Base-by-base conservation (phyloP, 2,888 invertebrate species). In the Molorchus minor region DNA sequence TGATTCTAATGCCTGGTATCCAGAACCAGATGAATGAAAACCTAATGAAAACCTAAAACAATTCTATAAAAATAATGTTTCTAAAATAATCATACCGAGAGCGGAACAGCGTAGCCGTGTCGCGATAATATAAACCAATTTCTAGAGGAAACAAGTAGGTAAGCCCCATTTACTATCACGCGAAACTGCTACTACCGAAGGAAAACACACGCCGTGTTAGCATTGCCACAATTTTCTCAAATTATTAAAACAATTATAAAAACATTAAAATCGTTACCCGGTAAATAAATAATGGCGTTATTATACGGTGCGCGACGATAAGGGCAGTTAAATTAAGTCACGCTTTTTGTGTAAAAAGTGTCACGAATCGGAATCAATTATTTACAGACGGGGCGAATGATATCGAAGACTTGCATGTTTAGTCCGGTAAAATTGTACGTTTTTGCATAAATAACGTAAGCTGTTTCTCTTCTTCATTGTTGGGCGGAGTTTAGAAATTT, bases 191-290 rank as follows among this genome's bases (percentile, higher is more conserved):
- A 67, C 58, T 51, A 56, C 41, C 62, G 57, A 69, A 68, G 62
- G 60, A 66, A 69, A 68, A 60, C 68, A 70, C 38, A 58, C 57
- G 53, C 30, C 53, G 56, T 49, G 53, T 43, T 44, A 47, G 49
- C 61, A 56, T 62, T 65, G 58, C 55, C 46, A 59, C 36, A 58
- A 57, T 63, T 67, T 67, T 67, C 66, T 63, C 66, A 45, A 61
- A 64, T 64, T 63, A 65, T 69, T 65, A 44, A 61, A 57, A 63
- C 66, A 69, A 71, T 73, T 71, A 71, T 69, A 70, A 68, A 61
- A 65, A 62, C 70, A 70, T 71, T 71, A 71, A 71, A 71, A 68
- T 65, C 60, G 64, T 58, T 59, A 58, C 54, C 55, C 19, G 52
- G 58, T 66, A 65, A 63, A 66, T 65, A 64, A 61, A 68, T 69